phyloP scores from a whole-genome alignment of 37 sponge, comb jelly and placozoan genomes.

The Theonella swinhoei region DNA sequence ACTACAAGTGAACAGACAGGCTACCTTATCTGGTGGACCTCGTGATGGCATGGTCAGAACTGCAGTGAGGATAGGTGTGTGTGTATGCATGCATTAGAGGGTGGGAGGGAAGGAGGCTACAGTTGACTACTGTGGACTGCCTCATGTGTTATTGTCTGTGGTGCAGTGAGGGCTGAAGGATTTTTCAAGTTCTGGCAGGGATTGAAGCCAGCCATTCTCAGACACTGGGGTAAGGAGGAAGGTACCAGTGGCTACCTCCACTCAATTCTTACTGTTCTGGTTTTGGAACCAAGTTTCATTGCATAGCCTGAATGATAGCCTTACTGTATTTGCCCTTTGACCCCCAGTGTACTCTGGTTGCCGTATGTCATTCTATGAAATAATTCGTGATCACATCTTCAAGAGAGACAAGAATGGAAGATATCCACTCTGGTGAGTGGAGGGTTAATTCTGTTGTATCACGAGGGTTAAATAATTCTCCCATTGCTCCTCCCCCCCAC shows the following conservation, averaged over 20 bases:
- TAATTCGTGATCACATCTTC: slow-evolving; percentile 70
- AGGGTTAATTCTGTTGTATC: too few relatives aligned
- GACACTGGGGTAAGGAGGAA: slow-evolving; percentile 61
- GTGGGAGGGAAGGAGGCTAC: neutral
- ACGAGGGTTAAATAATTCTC: neutral
- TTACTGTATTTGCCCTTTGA: neutral
- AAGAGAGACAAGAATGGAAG: slow-evolving; percentile 52
- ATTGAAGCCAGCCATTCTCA: slow-evolving; percentile 70
- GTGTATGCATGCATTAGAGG: too few relatives aligned
- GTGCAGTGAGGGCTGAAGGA: slow-evolving; percentile 79
- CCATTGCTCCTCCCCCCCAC: neutral
- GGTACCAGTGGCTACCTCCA: neutral
- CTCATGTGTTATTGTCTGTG: too few relatives aligned
- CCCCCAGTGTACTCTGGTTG: slow-evolving; percentile 66
- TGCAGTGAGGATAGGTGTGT: too few relatives aligned
- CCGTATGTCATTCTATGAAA: slow-evolving; percentile 81
- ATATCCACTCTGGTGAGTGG: slow-evolving; percentile 67
- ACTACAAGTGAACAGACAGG: slow-evolving; percentile 84
- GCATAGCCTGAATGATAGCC: neutral
- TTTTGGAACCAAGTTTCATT: neutral
- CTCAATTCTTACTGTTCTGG: neutral
- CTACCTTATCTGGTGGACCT: neutral
- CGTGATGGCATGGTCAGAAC: neutral
- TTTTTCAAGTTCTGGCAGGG: slow-evolving; percentile 78
- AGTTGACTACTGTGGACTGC: too few relatives aligned